Evolutionary conservation across 2,113 vertebrate genomes (phyloP), one percentile per base, ranked within the genome.

Genomic region (Asarcornis scutulata): DNA sequence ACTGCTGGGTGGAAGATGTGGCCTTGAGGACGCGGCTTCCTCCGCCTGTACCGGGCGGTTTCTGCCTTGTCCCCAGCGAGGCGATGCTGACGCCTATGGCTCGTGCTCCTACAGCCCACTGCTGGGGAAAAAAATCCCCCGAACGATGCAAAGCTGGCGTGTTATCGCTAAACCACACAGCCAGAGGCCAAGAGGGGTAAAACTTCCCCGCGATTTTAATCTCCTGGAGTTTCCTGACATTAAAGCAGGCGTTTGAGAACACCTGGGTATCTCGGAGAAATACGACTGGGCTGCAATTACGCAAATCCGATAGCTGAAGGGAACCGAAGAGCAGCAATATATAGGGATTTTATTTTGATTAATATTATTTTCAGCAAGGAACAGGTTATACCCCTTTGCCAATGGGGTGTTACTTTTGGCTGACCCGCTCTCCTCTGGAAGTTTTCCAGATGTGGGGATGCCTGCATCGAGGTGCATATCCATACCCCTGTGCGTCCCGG

Each of bases 361-460:
- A 9, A 10, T 48, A 20, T 46, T 46, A 21, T 46, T 46, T 48
- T 48, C 20, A 7, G 34, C 64, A 31, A 68, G 85, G 18, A 96
- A 79, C 85, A 72, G 88, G 86, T 84, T 62, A 6, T 62, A 86
- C 80, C 83, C 53, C 77, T 93, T 92, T 38, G 90, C 81, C 96
- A 91, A 36, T 2, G 34, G 52, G 69, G 73, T 91, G 86, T 91
- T 91, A 93, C 92, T 96, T 86, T 73, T 95, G 93, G 92, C 93
- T 91, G 93, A 95, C 74, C 95, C 72, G 83, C 60, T 48, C 90
- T 95, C 86, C 87, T 92, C 68, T 95, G 83, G 95, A 95, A 96
- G 77, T 59, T 91, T 86, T 88, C 81, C 80, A 94, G 95, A 88
- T 62, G 1, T 38, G 0, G 22, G 62, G 83, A 38, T 16, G 8